These are phyloP conservation scores for Tetramorium alpestre DNA, from an alignment of 1,140 invertebrate genomes.

Conservation along the genomic window DNA sequence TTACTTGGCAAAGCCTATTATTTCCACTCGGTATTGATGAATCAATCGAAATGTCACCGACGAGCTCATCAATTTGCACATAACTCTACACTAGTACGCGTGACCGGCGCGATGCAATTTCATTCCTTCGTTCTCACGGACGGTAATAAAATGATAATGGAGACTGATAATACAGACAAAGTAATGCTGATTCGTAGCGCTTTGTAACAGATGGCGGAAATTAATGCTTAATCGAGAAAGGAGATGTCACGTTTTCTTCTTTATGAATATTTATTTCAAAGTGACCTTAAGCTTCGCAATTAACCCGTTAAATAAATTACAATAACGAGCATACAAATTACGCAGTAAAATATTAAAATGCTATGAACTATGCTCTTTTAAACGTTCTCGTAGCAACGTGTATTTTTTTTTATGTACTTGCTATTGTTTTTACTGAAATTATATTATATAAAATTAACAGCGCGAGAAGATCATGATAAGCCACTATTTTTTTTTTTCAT, in stretches of 20 bases:
- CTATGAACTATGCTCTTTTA: neutral
- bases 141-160: conserved; percentile 39
- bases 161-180: conserved; percentile 42
- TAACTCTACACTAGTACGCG: conserved; percentile 29
- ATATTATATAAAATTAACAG: neutral
- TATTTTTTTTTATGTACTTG: neutral
- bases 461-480: neutral
- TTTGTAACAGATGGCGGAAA: conserved; percentile 28
- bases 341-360: neutral
- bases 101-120: conserved; percentile 52
- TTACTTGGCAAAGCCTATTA: conserved; percentile 71
- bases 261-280: neutral
- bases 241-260: neutral
- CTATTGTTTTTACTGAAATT: neutral
- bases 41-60: conserved; percentile 57
- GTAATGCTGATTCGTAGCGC: neutral
- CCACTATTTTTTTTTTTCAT: neutral
- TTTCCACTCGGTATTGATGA: conserved; percentile 60
- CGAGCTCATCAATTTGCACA: conserved; percentile 43
- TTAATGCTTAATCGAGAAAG: conserved; percentile 16
- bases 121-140: conserved; percentile 36
- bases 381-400: neutral
- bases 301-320: neutral
- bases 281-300: neutral
- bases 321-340: neutral